Evolutionary conservation across 2,888 invertebrate genomes (phyloP), one percentile per base, ranked within the genome.

Genomic region (Lingula anatina): DNA sequence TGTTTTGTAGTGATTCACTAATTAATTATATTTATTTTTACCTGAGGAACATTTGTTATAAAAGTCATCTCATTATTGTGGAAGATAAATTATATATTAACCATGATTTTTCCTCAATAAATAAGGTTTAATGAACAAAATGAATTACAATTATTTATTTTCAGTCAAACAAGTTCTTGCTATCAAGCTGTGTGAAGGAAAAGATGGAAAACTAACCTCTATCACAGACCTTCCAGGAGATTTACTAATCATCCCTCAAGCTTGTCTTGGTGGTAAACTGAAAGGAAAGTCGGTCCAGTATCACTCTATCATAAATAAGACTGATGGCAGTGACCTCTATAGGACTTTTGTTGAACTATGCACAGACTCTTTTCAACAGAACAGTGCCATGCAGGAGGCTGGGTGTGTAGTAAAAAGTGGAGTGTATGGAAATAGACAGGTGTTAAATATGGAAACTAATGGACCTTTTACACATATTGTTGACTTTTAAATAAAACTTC

Each of bases 201-300:
- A 23, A 15, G 57, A 59, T 39, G 70, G 70, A 1, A 68, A 68
- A 31, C 51, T 61, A 9, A 66, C 70, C 0, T 71, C 74, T 1
- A 55, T 77, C 15, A 47, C 68, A 31, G 73, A 77, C 23, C 57
- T 76, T 3, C 72, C 76, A 3, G 77, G 76, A n/a, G 76, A 77
- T 53, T 55, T 79, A 12, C 65, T 79, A 1, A 70, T 79, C 24
- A 68, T 79, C 48, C 79, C 79, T 2, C 79, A 79, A 54, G 78
- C 79, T 1, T 77, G 76, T 2, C 63, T 79, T 2, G 78, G 79
- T 9, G 79, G 79, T 3, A 68, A 65, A 43, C 47, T 75, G 5
- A 79, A 78, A 62, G 77, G 78, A 5, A 76, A 73, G 49, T 49
- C 57, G 4, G 68, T 78, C 61, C 79, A 79, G 64, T 79, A 79